Evolutionary conservation across 2,888 invertebrate species (phyloP).

Genomic region (Pristionchus arcanus): DNA sequence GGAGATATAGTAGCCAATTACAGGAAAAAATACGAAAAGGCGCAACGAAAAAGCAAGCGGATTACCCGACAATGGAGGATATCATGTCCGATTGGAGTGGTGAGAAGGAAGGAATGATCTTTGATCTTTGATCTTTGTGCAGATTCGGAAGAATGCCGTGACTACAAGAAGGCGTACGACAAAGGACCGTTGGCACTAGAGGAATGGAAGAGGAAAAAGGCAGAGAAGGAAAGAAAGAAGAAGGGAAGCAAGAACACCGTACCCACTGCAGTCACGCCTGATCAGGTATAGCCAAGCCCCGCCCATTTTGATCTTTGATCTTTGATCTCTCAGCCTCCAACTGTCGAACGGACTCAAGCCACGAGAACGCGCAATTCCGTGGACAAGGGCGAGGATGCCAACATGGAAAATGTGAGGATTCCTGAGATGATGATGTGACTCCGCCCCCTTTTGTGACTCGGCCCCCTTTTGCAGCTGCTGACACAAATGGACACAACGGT

Average conservation of each 20-base stretch:
- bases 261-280: constrained; percentile 16
- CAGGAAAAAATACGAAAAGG: constrained; percentile 26
- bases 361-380: neutral
- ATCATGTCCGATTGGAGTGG: neutral
- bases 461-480: neutral
- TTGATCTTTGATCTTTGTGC: neutral
- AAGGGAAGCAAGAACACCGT: neutral
- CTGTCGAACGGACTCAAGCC: constrained; percentile 2
- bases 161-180: neutral
- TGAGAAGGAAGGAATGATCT: neutral
- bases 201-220: neutral
- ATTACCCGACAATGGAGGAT: constrained; percentile 11
- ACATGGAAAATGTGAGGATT: constrained; percentile 24
- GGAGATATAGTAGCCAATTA: neutral
- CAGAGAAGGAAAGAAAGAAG: neutral
- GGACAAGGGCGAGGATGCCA: neutral
- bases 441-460: neutral
- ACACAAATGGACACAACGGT: constrained; percentile 1
- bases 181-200: neutral
- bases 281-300: constrained; percentile 6
- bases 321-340: neutral
- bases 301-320: constrained; percentile 10
- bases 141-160: neutral
- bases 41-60: neutral
- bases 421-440: too few relatives aligned